phyloP scores from a whole-genome alignment of 2,113 vertebrate species.

The Chaenogobius annularis region DNA sequence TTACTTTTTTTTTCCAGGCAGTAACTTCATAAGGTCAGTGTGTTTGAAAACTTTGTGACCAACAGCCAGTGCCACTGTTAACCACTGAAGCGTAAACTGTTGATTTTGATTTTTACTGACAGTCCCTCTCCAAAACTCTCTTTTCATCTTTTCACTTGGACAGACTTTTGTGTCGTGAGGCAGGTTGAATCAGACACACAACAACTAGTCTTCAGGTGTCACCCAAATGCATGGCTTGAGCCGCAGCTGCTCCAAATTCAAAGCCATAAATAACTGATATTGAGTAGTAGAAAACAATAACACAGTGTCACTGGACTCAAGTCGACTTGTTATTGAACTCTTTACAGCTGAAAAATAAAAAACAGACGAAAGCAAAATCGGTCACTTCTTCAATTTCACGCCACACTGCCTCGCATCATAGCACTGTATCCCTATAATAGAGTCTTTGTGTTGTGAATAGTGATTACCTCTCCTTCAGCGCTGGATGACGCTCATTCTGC shows the following conservation, averaged over 20 bases:
- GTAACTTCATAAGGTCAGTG: slow-evolving; percentile 28
- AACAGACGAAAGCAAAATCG: slow-evolving; percentile 68
- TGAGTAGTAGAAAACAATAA: slow-evolving; percentile 45
- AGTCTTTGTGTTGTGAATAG: slow-evolving; percentile 67
- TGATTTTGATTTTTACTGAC: slow-evolving; percentile 71
- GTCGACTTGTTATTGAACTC: slow-evolving; percentile 59
- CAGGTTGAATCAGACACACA: slow-evolving; percentile 56
- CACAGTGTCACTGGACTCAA: slow-evolving; percentile 43
- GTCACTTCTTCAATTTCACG: slow-evolving; percentile 82
- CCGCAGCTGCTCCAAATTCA: slow-evolving; percentile 27
- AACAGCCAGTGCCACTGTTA: slow-evolving; percentile 43
- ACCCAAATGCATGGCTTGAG: slow-evolving; percentile 31
- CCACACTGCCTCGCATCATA: slow-evolving; percentile 73
- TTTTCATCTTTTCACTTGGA: slow-evolving; percentile 64
- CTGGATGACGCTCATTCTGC: slow-evolving; percentile 32
- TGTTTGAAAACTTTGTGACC: slow-evolving; percentile 58
- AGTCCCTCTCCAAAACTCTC: slow-evolving; percentile 62
- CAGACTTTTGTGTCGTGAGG: slow-evolving; percentile 45
- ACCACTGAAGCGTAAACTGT: slow-evolving; percentile 55
- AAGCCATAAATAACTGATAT: slow-evolving; percentile 22
- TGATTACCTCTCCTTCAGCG: slow-evolving; percentile 61
- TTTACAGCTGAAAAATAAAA: slow-evolving; percentile 66
- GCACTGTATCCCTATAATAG: slow-evolving; percentile 72
- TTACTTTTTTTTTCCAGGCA: neutral
- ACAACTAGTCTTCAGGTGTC: slow-evolving; percentile 41